Evolutionary conservation across 2,113 vertebrate species (phyloP).

Genomic region (Oncorhynchus keta): DNA sequence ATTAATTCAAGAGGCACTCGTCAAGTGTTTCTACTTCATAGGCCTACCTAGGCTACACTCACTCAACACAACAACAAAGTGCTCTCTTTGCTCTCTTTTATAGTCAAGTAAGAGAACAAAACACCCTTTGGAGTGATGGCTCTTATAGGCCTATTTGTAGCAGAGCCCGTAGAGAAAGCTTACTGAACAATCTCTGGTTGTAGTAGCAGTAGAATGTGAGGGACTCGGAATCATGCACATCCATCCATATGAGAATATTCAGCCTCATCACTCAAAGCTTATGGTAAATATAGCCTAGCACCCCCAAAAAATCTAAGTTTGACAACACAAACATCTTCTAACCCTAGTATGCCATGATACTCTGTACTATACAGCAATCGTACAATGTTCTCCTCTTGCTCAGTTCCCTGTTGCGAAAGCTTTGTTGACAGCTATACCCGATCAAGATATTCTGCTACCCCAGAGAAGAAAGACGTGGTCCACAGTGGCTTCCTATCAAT

Average conservation of each 20-base stretch:
- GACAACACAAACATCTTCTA: no score
- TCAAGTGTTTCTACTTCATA: constrained; percentile 46
- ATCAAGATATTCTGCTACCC: background rate
- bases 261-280: no score
- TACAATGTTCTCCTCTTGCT: background rate
- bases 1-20: constrained; percentile 54
- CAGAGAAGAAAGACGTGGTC: background rate
- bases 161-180: no score
- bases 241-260: no score
- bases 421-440: constrained; percentile 1
- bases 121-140: background rate
- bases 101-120: background rate
- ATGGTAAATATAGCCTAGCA: no score
- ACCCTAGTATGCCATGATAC: background rate
- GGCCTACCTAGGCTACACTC: background rate
- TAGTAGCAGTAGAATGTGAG: no score
- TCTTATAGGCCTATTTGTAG: no score
- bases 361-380: background rate
- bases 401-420: constrained; percentile 7
- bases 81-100: background rate
- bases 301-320: no score
- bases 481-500: background rate
- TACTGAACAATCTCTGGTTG: no score
- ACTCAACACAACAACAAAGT: background rate
- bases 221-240: no score